phyloP scores from a whole-genome alignment of 2,888 invertebrate genomes.

The Melangyna quadrimaculata region DNA sequence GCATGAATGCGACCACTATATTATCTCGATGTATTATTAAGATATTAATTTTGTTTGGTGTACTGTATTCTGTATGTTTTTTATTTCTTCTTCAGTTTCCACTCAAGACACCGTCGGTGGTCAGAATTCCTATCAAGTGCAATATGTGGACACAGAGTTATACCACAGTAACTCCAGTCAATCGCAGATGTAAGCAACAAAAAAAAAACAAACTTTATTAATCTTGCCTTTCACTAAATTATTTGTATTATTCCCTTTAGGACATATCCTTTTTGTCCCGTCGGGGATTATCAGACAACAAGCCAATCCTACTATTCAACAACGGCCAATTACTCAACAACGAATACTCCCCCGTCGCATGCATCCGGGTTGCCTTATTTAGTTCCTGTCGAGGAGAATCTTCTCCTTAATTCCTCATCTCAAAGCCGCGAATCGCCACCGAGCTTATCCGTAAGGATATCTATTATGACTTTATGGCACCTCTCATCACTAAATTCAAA shows the following conservation, averaged over 20 bases:
- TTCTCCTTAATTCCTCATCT: slow-evolving; percentile 83
- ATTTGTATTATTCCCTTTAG: slow-evolving; percentile 79
- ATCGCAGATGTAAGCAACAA: slow-evolving; percentile 83
- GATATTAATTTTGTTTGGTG: too few relatives aligned
- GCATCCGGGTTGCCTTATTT: slow-evolving; percentile 83
- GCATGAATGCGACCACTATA: too few relatives aligned
- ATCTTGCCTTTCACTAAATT: not conserved
- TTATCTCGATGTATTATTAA: too few relatives aligned
- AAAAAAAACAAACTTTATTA: too few relatives aligned
- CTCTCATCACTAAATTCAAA: slow-evolving; percentile 3
- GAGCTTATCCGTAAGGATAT: slow-evolving; percentile 85
- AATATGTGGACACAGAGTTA: slow-evolving; percentile 88
- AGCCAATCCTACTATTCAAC: slow-evolving; percentile 85
- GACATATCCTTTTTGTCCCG: slow-evolving; percentile 90
- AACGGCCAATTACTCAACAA: slow-evolving; percentile 83
- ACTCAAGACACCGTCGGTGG: slow-evolving; percentile 78
- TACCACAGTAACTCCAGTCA: slow-evolving; percentile 84
- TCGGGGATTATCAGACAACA: slow-evolving; percentile 83
- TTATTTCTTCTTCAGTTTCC: slow-evolving; percentile 75
- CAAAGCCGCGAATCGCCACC: slow-evolving; percentile 85
- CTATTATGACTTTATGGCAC: not conserved
- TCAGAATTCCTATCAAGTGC: slow-evolving; percentile 85
- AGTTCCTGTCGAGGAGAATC: slow-evolving; percentile 87
- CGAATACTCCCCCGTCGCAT: slow-evolving; percentile 80
- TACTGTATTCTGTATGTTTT: too few relatives aligned